These are phyloP conservation scores for Mallateleia sp. DNA, from an alignment of 2,888 invertebrate species.

Conservation along the genomic window DNA sequence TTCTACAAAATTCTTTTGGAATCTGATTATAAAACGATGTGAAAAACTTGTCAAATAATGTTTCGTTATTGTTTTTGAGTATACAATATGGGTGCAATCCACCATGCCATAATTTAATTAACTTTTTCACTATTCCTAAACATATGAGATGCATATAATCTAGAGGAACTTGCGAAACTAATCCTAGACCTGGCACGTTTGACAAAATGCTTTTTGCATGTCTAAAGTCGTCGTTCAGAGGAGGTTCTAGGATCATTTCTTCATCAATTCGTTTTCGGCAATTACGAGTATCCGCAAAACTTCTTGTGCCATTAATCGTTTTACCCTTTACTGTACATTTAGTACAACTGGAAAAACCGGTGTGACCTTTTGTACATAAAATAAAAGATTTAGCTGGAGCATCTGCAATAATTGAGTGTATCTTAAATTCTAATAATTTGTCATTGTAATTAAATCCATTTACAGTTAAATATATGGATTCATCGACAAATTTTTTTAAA, in stretches of 20 bases:
- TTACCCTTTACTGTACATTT: background rate
- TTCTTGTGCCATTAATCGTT: background rate
- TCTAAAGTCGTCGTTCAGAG: background rate
- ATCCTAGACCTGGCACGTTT: background rate
- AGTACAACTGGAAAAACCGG: background rate
- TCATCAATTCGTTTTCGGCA: background rate
- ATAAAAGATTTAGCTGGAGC: conserved; percentile 20
- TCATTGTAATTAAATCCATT: background rate
- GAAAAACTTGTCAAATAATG: too few species aligned
- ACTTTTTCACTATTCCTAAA: background rate
- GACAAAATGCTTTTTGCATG: background rate
- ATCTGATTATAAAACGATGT: conserved; percentile 1
- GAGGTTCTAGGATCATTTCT: background rate
- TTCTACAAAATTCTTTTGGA: background rate
- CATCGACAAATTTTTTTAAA: background rate
- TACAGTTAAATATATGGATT: background rate
- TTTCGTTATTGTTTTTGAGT: too few species aligned
- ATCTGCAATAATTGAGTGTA: conserved; percentile 4
- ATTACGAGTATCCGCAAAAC: background rate
- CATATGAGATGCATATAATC: conserved; percentile 5
- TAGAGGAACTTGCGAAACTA: conserved; percentile 3
- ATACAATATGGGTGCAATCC: background rate
- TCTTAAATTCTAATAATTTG: background rate
- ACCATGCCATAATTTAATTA: conserved; percentile 2
- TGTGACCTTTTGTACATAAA: background rate